Evolutionary conservation across 2,797 vertebrate genomes (phyloP).

Genomic region (Hirundo rustica): DNA sequence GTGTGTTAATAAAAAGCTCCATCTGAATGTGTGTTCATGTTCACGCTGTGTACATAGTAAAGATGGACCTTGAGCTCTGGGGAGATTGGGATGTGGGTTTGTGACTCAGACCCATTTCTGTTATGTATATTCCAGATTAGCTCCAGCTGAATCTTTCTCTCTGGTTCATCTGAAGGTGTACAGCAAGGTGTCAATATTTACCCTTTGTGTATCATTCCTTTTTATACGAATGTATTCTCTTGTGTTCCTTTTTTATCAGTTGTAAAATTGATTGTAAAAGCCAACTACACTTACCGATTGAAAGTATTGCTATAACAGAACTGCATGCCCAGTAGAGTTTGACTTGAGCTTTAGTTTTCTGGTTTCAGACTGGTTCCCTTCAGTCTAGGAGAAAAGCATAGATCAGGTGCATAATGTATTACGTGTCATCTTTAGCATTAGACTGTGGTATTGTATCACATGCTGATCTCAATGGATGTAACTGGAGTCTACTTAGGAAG

Average conservation of each 20-base stretch:
- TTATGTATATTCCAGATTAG: not conserved
- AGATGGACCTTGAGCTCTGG: not conserved
- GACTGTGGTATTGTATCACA: constrained; percentile 40
- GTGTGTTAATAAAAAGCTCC: not conserved
- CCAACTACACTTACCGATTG: constrained; percentile 51
- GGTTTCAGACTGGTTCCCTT: constrained; percentile 18
- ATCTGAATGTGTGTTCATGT: not conserved
- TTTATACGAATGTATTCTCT: constrained; percentile 69
- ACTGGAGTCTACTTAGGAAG: constrained; percentile 50
- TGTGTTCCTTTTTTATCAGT: constrained; percentile 46
- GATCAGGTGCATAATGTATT: constrained; percentile 26
- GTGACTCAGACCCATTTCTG: not conserved
- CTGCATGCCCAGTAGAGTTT: constrained; percentile 57
- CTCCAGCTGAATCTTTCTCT: not conserved
- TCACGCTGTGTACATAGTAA: not conserved
- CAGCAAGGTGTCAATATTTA: constrained; percentile 1
- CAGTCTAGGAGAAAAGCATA: constrained; percentile 44
- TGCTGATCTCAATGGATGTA: constrained; percentile 29
- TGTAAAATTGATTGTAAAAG: constrained; percentile 68
- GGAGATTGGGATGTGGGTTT: not conserved
- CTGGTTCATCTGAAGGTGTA: not conserved
- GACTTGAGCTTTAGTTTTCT: constrained; percentile 44
- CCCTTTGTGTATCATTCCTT: constrained; percentile 55
- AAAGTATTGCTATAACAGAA: constrained; percentile 66
- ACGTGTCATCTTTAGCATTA: constrained; percentile 58